Percentiles rank a stretch among this genome's conserved stretches.
These are phyloP conservation scores for Ochlodes sylvanus DNA, from an alignment of 2,888 invertebrate genomes.

Conservation along the genomic window DNA sequence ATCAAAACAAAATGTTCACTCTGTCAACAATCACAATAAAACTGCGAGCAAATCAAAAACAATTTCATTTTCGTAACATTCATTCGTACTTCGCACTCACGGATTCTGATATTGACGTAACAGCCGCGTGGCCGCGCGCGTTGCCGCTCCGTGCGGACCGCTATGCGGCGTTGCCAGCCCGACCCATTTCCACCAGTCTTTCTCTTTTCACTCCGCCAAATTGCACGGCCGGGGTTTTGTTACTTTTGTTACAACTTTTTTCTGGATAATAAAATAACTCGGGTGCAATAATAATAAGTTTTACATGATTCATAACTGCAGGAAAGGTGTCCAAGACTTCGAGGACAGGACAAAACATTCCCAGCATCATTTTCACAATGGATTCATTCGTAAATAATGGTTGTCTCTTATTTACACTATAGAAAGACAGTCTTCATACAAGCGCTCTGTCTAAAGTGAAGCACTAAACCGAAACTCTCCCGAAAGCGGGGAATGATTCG, in stretches of 20 bases:
- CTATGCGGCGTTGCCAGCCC: constrained; percentile 48
- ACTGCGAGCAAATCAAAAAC: constrained; percentile 10
- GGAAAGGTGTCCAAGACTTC: not conserved
- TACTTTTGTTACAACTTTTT: constrained; percentile 14
- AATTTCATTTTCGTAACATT: constrained; percentile 31
- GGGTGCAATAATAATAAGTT: constrained; percentile 5
- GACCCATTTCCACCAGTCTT: constrained; percentile 43
- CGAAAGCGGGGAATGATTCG: too few species aligned
- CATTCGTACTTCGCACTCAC: constrained; percentile 16
- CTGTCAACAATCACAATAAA: not conserved
- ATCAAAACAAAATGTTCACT: constrained; percentile 1
- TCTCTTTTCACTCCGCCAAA: constrained; percentile 33
- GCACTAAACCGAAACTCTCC: too few species aligned
- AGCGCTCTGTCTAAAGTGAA: too few species aligned
- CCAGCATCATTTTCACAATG: too few species aligned
- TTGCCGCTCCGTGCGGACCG: constrained; percentile 50
- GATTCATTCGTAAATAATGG: too few species aligned
- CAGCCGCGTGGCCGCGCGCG: constrained; percentile 14
- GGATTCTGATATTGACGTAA: constrained; percentile 26
- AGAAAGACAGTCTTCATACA: too few species aligned
- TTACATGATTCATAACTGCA: not conserved
- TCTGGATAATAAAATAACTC: constrained; percentile 6
- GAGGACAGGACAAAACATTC: too few species aligned
- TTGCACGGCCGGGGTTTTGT: constrained; percentile 22
- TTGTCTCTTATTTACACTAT: too few species aligned